Evolutionary conservation across 2,797 vertebrate genomes (phyloP), one percentile per base, ranked within the genome.

Genomic region (Coregonus ussuriensis): DNA sequence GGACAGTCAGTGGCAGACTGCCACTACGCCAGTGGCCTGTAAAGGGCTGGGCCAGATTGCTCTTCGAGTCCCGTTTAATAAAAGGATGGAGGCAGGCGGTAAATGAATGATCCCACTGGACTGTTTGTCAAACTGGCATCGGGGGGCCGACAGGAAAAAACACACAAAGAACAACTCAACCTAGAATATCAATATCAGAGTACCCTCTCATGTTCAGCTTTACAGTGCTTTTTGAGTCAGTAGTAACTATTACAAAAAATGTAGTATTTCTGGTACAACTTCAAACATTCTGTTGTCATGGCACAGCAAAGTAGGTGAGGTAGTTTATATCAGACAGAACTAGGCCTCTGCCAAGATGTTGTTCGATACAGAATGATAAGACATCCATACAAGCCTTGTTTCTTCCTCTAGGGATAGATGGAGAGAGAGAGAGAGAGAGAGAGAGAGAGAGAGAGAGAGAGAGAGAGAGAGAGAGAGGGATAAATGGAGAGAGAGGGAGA

Each of bases 21-120:
- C 75, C 79, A 54, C 13, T 15, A 72, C 83, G 79, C 56, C 66
- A 78, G 77, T 25, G 25, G 62, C 33, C 75, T 70, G 67, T 47
- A 41, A 51, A 71, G 5, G 11, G 33, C 33, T 29, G 15, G 21
- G 33, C 35, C 54, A 71, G 31, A 65, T 33, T 56, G 74, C 62
- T 80, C 51, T 29, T 80, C 76, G 74, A 70, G 71, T 77, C 71
- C 67, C 33, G 35, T 18, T 25, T 25, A 68, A 70, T 21, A 78
- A 68, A 33, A 75, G n/a, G 25, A 25, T 71, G 80, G 21, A 3
- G 14, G 31, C 31, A 3, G 14, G 31, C 31, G n/a, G 16, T 25
- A 52, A 5, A 25, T 51, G 14, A 33, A 62, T 70, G 62, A 5
- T 71, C 13, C 33, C 47, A 41, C 70, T 72, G 71, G 31, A 3